phyloP scores from a whole-genome alignment of 2,888 invertebrate genomes.

The Epirrita christyi region DNA sequence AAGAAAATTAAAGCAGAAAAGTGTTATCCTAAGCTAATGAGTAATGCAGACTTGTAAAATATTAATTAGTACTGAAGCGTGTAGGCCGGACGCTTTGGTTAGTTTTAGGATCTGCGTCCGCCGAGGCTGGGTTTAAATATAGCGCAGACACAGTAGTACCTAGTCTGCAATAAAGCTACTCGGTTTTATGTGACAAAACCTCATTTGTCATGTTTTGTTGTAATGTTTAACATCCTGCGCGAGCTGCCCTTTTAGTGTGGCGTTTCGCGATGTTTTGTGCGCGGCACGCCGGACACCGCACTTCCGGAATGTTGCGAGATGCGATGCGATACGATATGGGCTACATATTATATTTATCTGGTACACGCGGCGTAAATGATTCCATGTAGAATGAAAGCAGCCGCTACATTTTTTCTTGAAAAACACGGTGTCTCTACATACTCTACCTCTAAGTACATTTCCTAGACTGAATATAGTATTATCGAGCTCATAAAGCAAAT shows the following conservation, averaged over 20 bases:
- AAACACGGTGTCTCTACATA: conserved; percentile 8
- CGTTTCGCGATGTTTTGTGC: conserved; percentile 63
- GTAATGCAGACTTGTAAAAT: conserved; percentile 9
- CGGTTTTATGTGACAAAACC: conserved; percentile 38
- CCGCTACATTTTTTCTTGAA: conserved; percentile 11
- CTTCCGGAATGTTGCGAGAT: conserved; percentile 59
- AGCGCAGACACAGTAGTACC: conserved; percentile 38
- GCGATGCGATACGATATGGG: conserved; percentile 50
- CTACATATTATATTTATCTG: too few species aligned
- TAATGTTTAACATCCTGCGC: conserved; percentile 58
- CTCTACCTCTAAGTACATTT: neutral
- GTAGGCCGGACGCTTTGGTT: conserved; percentile 18
- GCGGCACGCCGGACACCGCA: conserved; percentile 58
- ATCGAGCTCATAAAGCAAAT: neutral
- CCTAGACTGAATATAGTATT: too few species aligned
- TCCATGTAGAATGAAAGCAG: conserved; percentile 22
- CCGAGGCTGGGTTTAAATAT: conserved; percentile 38
- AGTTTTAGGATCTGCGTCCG: conserved; percentile 24
- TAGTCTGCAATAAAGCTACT: conserved; percentile 46
- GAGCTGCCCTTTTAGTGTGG: conserved; percentile 54
- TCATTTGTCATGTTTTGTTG: conserved; percentile 51
- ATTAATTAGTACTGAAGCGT: conserved; percentile 18
- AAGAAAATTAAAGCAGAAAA: too few species aligned
- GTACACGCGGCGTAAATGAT: conserved; percentile 36
- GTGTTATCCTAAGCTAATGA: neutral